Percentiles rank a stretch among this genome's conserved stretches.
Conservation (phyloP, 1,140 invertebrate genomes). For the Phenacoccus solenopsis region DNA sequence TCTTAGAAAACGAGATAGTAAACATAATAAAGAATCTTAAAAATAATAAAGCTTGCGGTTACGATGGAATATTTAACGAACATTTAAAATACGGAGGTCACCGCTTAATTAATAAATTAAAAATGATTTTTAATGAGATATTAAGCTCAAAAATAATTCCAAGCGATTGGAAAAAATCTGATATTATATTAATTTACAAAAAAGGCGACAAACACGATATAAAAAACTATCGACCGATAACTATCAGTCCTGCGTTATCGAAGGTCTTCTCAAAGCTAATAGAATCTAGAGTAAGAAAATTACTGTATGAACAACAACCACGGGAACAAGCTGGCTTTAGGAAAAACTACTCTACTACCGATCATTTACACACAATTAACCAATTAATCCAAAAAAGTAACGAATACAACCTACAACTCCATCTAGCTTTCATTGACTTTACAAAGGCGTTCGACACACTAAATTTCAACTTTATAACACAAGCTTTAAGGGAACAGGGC, state of each 20-base stretch:
- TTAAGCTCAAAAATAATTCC: constrained; percentile 26
- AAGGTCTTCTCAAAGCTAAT: constrained; percentile 21
- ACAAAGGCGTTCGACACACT: constrained; percentile 19
- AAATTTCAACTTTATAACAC: background rate
- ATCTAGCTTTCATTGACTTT: constrained; percentile 20
- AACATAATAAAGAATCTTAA: background rate
- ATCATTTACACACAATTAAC: constrained; percentile 18
- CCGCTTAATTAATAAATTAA: constrained; percentile 2
- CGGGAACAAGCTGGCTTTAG: constrained; percentile 19
- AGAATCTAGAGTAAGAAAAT: constrained; percentile 14
- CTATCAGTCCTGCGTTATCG: constrained; percentile 28
- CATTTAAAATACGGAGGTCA: constrained; percentile 8
- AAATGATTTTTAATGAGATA: constrained; percentile 5
- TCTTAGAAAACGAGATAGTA: background rate
- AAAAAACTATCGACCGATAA: constrained; percentile 31
- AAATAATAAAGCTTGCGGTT: constrained; percentile 19
- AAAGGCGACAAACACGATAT: constrained; percentile 29
- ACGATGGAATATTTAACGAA: constrained; percentile 17
- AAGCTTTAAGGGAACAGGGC: background rate
- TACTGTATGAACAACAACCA: background rate
- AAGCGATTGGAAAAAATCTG: constrained; percentile 25
- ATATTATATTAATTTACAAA: constrained; percentile 30
- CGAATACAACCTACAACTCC: background rate
- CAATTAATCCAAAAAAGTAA: constrained; percentile 9
- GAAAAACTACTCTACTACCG: constrained; percentile 17